A percentile compares a stretch with the other conserved stretches of the same genome.
These are phyloP conservation scores for Drosophila algonquin DNA, from an alignment of 2,888 invertebrate species.

Conservation along the genomic window DNA sequence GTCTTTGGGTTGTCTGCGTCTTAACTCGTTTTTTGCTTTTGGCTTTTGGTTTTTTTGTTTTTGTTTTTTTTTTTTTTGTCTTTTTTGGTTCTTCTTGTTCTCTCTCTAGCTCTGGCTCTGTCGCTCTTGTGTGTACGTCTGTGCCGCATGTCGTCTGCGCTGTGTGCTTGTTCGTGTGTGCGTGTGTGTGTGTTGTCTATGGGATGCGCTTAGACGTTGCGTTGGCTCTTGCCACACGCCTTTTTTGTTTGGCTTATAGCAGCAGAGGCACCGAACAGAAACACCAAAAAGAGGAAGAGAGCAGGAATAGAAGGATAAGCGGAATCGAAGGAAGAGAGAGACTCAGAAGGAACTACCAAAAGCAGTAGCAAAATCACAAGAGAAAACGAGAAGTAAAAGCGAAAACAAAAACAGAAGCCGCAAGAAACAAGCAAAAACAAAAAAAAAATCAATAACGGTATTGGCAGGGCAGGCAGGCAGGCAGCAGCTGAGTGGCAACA, in stretches of 20 bases:
- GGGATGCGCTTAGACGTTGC: slow-evolving; percentile 1
- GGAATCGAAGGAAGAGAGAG: not conserved
- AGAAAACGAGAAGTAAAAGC: not conserved
- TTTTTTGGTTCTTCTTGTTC: slow-evolving; percentile 2
- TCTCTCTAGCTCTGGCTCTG: not conserved
- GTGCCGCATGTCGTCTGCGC: not conserved
- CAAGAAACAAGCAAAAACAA: slow-evolving; percentile 18
- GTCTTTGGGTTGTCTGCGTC: slow-evolving; percentile 58
- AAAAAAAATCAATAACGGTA: slow-evolving; percentile 49
- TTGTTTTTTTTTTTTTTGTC: slow-evolving; percentile 1
- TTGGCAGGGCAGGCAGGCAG: slow-evolving; percentile 30
- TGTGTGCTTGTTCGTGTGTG: slow-evolving; percentile 12
- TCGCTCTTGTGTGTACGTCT: not conserved
- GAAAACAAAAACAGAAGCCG: not conserved
- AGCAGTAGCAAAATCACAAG: not conserved
- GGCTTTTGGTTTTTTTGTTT: slow-evolving; percentile 12
- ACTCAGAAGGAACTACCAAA: not conserved
- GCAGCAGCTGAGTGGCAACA: slow-evolving; percentile 4
- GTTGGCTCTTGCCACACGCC: slow-evolving; percentile 25
- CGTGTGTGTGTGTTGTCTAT: slow-evolving; percentile 16
- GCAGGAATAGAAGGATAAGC: not conserved
- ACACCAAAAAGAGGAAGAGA: not conserved
- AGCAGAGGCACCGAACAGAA: no score
- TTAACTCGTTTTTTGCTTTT: slow-evolving; percentile 64
- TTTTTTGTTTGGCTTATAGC: slow-evolving; percentile 18